Evolutionary conservation across 2,113 vertebrate species (phyloP).

Genomic region (Morone saxatilis): DNA sequence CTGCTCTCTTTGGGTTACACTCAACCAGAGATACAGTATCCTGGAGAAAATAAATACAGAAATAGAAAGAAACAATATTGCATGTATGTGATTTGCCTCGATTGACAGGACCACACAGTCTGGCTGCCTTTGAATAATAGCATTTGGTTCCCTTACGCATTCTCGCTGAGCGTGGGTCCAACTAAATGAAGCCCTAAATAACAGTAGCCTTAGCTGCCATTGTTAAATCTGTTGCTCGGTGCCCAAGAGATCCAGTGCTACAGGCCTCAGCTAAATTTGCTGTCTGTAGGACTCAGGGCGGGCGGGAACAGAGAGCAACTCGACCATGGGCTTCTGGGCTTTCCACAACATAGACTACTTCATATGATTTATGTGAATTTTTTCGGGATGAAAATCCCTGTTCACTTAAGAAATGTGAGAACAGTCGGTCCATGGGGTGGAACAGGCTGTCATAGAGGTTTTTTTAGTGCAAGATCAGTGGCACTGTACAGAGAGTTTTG

Average conservation of each 20-base stretch:
- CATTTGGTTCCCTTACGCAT: slow-evolving; percentile 29
- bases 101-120: slow-evolving; percentile 13
- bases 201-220: slow-evolving; percentile 60
- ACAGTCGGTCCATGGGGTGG: slow-evolving; percentile 46
- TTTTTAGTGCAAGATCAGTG: slow-evolving; percentile 19
- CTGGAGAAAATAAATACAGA: neutral
- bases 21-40: neutral
- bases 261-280: slow-evolving; percentile 68
- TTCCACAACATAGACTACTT: slow-evolving; percentile 44
- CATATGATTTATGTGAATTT: slow-evolving; percentile 78
- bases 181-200: slow-evolving; percentile 68
- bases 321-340: slow-evolving; percentile 49
- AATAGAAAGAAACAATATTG: slow-evolving; percentile 16
- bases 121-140: slow-evolving; percentile 46
- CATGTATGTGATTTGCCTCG: slow-evolving; percentile 18
- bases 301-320: slow-evolving; percentile 40
- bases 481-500: slow-evolving; percentile 1
- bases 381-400: slow-evolving; percentile 41
- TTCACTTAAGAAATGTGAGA: slow-evolving; percentile 51
- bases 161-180: slow-evolving; percentile 31
- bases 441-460: slow-evolving; percentile 46
- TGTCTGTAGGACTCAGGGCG: slow-evolving; percentile 53
- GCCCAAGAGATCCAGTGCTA: slow-evolving; percentile 70
- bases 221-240: slow-evolving; percentile 74
- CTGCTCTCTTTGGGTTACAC: neutral